Base-by-base conservation (phyloP, 2,113 vertebrate species). In the Erythrolamprus reginae region DNA sequence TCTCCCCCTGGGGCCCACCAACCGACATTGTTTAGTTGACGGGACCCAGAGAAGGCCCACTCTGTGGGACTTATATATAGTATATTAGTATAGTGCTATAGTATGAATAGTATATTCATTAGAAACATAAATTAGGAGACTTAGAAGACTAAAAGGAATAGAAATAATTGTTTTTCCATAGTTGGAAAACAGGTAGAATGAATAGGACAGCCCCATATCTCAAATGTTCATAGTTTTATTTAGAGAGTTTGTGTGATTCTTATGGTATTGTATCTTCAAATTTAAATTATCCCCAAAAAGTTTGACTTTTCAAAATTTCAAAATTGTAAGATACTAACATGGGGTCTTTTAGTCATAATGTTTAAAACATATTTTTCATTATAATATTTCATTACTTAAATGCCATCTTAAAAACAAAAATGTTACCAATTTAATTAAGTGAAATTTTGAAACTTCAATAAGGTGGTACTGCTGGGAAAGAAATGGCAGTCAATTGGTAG, bases 401-500 rank as follows among this genome's bases (percentile, higher is more conserved):
- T 83, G 24, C 56, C 55, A 84, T 86, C 47, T 90, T 23, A 48
- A 85, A 19, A 26, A 28, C 33, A 70, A 92, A 91, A 91, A 88
- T 28, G 92, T 1, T 28, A 33, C 38, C 58, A 92, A 53, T 47
- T 48, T 50, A 90, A 50, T 88, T 91, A 55, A 91, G 15, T 9
- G 86, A 84, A 87, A 15, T 84, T 93, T 93, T 90, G 26, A 92
- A 91, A 70, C 90, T 90, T 91, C 86, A 88, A 10, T 82, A 1
- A 13, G 65, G 8, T 51, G 84, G 7, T 15, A 92, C 91, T 89
- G 28, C 53, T 86, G 88, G 91, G 88, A 84, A 84, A 91, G 15
- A 33, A 92, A 58, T 83, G 82, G 92, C 93, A 53, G 33, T 82
- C 83, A 90, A 77, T 86, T 56, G 88, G 58, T 47, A 93, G 92